Base-by-base conservation (phyloP, 2,888 invertebrate genomes). In the Nasonovia ribisnigri region DNA sequence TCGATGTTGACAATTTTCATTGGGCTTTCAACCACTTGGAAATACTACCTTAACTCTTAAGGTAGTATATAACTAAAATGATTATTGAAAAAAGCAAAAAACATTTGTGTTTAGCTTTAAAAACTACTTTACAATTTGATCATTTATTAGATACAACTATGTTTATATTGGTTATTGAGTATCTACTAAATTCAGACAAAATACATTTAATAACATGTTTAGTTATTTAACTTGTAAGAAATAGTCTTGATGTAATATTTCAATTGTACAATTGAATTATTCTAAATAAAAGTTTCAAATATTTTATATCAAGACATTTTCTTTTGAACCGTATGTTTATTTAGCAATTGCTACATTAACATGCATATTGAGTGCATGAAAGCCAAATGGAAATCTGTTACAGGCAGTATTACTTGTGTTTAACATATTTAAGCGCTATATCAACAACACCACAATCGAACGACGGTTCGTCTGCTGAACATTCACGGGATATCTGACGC, bases 351-450 rank as follows among this genome's bases (percentile, higher is more conserved):
- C 20, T n/a, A 13, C 67, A 92, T 88, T 92, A 92, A 92, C 88
- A 92, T 92, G 88, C 92, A 51, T 24, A 88, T 88, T 43, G 51
- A 93, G 93, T 90, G 90, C 67, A 90, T 57, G 93, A 90, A 93
- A 93, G 93, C 93, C 93, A 93, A 93, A 93, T 93, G 93, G 87
- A 93, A 93, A 93, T 93, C 90, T 93, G 93, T 93, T 93, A 90
- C 93, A 93, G 93, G 93, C 60, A 89, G 48, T 93, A 60, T 93
- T 93, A 87, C 84, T 93, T 90, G 90, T 93, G 86, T 93, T 93
- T 90, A 93, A 93, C 90, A 67, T 90, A 93, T 93, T 93, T 90
- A 93, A 93, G 86, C 93, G 48, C 93, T 93, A 93, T 90, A 60
- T 60, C 90, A n/a, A 90, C 90, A 86, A 60, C 90, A 93, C n/a